Base-by-base conservation (phyloP, 2,113 vertebrate species). In the Epinephelus moara region DNA sequence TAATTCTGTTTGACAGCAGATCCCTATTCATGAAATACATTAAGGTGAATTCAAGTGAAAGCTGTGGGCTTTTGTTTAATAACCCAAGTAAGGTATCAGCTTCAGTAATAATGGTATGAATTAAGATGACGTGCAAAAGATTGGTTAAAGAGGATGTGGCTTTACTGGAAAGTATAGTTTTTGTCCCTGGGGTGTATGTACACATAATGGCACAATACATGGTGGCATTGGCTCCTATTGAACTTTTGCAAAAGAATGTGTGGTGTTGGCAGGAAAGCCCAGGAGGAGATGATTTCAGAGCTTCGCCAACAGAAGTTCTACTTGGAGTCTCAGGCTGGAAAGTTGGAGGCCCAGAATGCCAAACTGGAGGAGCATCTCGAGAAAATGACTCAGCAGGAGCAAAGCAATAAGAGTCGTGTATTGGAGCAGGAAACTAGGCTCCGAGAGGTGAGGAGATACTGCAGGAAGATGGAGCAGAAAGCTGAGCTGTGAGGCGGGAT, bases 241-340 rank as follows among this genome's bases (percentile, higher is more conserved):
- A 76, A 42, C 19, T 4, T n/a, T 68, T 75, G 50, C 53, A 33
- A 40, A 57, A 27, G n/a, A 55, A 15, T 80, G 60, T 82, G 49
- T 85, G 79, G 18, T 59, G 13, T 60, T 70, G 74, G 80, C 89
- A 99, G 98, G 97, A 99, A 99, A 97, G 98, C 98, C 82, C 98
- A 99, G 88, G 98, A 99, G 87, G 98, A 99, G 92, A 99, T 99
- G 98, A 99, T 99, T 91, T 99, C 98, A 68, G 98, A 99, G 92
- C 97, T 99, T 68, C 96, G 98, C 63, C 98, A 99, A 88, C 98
- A 99, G 95, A 99, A 99, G 92, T 99, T 99, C 94, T 99, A 99
- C 93, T 93, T 99, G 94, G 98, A 99, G 92, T 98, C 98, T 4
- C 98, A 99, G 92, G 98, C 97, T 8, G 98, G 98, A 27, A 99